A percentile compares a stretch with the other conserved stretches of the same genome.
Conservation (phyloP, 2,113 vertebrate species). For the Oxyura jamaicensis region DNA sequence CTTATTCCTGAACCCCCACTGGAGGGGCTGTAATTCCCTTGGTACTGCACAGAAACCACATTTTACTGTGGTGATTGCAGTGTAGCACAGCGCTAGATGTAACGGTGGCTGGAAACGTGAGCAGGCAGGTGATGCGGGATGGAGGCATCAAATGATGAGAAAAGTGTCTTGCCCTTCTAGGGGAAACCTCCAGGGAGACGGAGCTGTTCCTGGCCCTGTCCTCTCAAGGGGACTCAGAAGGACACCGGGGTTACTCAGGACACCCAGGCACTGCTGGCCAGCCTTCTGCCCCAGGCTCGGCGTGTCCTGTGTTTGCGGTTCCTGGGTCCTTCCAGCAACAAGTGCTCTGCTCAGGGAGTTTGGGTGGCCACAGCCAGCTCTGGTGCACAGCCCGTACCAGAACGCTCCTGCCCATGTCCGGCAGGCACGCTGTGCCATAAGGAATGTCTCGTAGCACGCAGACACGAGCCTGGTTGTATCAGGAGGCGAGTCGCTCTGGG, state of each 20-base stretch:
- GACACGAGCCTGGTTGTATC: background rate
- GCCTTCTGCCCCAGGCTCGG: background rate
- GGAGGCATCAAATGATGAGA: background rate
- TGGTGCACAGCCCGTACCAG: background rate
- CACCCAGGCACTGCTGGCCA: no score
- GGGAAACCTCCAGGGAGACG: background rate
- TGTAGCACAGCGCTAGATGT: background rate
- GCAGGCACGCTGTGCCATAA: background rate
- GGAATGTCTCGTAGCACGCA: background rate
- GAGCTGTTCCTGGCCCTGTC: background rate
- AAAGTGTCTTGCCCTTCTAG: background rate
- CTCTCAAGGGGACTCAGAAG: background rate
- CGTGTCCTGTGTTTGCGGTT: background rate
- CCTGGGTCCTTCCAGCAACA: background rate
- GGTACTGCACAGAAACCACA: background rate
- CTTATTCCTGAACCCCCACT: background rate
- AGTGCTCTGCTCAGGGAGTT: background rate
- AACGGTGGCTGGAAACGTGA: background rate
- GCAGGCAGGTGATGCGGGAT: background rate
- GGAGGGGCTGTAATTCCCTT: background rate
- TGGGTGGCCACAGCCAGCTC: background rate
- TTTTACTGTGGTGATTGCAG: background rate
- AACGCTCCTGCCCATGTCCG: background rate
- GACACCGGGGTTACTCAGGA: background rate
- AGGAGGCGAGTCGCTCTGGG: background rate